A percentile compares a stretch with the other conserved stretches of the same genome.
phyloP scores from a whole-genome alignment of 1,140 invertebrate genomes.

The Dreissena rostriformis region DNA sequence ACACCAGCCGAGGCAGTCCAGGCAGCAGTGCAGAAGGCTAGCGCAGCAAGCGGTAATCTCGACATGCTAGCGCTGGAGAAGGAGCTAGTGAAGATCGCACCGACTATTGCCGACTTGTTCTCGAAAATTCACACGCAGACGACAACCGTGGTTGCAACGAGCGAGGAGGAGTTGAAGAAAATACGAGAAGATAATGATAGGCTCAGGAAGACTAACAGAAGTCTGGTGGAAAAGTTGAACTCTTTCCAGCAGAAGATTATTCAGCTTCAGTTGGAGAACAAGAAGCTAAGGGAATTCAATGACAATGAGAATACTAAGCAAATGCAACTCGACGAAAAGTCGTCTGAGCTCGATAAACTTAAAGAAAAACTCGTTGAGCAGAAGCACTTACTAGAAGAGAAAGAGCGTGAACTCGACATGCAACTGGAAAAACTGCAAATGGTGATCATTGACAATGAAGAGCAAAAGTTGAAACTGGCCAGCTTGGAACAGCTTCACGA shows the following conservation, averaged over 20 bases:
- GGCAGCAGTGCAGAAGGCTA: constrained; percentile 44
- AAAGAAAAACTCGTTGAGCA: constrained; percentile 63
- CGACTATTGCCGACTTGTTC: constrained; percentile 54
- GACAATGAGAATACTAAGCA: constrained; percentile 64
- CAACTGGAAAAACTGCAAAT: constrained; percentile 62
- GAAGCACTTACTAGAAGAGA: constrained; percentile 61
- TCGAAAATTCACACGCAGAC: constrained; percentile 51
- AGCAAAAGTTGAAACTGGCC: constrained; percentile 62
- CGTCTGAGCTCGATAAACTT: constrained; percentile 59
- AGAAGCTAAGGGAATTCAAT: constrained; percentile 62
- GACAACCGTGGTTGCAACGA: constrained; percentile 30
- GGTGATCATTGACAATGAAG: constrained; percentile 61
- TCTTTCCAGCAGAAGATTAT: constrained; percentile 70
- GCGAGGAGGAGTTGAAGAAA: constrained; percentile 59
- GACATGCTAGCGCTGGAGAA: constrained; percentile 51
- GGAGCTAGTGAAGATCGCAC: constrained; percentile 49
- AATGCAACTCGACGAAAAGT: constrained; percentile 59
- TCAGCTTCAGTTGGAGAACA: constrained; percentile 66
- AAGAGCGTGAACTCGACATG: constrained; percentile 64
- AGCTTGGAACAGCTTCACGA: constrained; percentile 62
- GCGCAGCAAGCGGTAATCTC: constrained; percentile 28
- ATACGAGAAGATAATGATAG: constrained; percentile 66
- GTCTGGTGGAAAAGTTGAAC: constrained; percentile 66
- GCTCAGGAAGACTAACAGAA: constrained; percentile 66
- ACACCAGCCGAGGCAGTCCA: constrained; percentile 50